A percentile compares a stretch with the other conserved stretches of the same genome.
Conservation (phyloP, 2,113 vertebrate species). For the Gulo gulo region DNA sequence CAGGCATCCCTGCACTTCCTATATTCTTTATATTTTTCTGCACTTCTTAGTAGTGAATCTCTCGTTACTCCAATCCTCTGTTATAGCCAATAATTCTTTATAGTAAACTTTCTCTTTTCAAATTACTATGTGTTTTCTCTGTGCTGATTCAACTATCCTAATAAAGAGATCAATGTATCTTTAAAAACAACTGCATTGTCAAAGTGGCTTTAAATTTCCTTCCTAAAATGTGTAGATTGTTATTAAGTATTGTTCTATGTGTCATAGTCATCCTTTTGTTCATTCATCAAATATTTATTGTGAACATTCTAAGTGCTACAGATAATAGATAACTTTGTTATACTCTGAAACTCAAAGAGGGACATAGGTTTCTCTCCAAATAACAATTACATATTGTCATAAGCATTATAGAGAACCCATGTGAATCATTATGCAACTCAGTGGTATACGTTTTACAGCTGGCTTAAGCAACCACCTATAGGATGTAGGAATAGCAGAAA, state of each 20-base stretch:
- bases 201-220: background rate
- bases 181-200: background rate
- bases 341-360: background rate
- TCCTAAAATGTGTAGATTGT: background rate
- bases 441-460: background rate
- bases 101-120: background rate
- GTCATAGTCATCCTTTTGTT: background rate
- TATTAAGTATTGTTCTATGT: background rate
- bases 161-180: background rate
- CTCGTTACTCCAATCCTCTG: background rate
- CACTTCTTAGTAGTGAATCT: background rate
- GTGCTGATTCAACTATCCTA: background rate
- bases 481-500: background rate
- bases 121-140: background rate
- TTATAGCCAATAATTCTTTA: background rate
- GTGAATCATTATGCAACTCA: background rate
- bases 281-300: background rate
- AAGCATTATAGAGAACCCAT: background rate
- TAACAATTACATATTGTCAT: background rate
- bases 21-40: background rate
- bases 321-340: background rate
- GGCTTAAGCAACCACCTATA: background rate
- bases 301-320: background rate
- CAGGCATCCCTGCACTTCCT: background rate
- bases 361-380: background rate